These are phyloP conservation scores for Pogona vitticeps DNA, from an alignment of 2,113 vertebrate species.

Conservation along the genomic window DNA sequence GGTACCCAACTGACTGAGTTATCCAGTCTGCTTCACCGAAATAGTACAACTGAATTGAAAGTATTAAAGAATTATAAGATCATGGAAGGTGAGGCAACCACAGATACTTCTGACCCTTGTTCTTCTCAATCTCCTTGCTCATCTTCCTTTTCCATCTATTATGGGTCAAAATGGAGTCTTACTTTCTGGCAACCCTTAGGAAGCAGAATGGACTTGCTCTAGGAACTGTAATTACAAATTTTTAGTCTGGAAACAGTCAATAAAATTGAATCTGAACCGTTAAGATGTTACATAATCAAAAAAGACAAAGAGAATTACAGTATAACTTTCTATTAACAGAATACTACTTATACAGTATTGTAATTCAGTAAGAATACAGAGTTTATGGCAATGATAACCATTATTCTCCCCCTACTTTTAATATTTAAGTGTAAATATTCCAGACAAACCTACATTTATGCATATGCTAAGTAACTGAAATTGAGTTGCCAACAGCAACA, in stretches of 20 bases:
- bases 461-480: too few relatives aligned
- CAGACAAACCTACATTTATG: too few relatives aligned
- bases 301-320: background rate
- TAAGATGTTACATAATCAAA: background rate
- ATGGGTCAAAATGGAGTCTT: background rate
- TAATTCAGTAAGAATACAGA: background rate
- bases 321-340: background rate
- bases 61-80: background rate
- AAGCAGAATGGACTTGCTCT: background rate
- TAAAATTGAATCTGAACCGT: background rate
- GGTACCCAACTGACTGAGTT: too few relatives aligned
- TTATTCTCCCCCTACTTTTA: too few relatives aligned
- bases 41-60: background rate
- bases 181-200: background rate
- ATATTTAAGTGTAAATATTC: too few relatives aligned
- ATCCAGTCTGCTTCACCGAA: too few relatives aligned
- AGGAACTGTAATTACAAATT: background rate
- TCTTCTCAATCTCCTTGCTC: background rate
- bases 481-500: too few relatives aligned
- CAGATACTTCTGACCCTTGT: background rate
- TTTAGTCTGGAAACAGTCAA: background rate
- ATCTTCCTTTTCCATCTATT: background rate
- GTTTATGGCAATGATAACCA: background rate
- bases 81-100: too few relatives aligned
- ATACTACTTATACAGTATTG: background rate